Evolutionary conservation across 2,888 invertebrate genomes (phyloP).

Genomic region (Exocentrus adspersus): DNA sequence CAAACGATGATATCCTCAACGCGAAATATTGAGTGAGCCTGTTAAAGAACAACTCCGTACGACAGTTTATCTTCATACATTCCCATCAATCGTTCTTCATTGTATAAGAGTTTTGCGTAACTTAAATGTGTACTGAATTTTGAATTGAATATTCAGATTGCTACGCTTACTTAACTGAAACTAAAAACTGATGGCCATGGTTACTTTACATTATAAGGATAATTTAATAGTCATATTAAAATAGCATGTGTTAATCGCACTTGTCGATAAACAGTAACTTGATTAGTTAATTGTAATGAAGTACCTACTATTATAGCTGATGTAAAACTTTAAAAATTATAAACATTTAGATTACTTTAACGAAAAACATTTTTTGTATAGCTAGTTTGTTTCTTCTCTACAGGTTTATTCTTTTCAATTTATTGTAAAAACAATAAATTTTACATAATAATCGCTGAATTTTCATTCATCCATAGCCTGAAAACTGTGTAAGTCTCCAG

Average conservation of each 20-base stretch:
- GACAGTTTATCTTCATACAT: slow-evolving; percentile 18
- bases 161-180: slow-evolving; percentile 18
- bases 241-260: slow-evolving; percentile 15
- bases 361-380: slow-evolving; percentile 40
- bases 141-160: slow-evolving; percentile 10
- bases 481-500: too few relatives aligned
- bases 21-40: slow-evolving; percentile 18
- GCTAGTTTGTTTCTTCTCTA: slow-evolving; percentile 42
- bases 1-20: too few relatives aligned
- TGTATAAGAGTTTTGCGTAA: slow-evolving; percentile 6
- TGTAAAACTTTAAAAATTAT: slow-evolving; percentile 18
- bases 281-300: slow-evolving; percentile 19
- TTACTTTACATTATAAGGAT: slow-evolving; percentile 16
- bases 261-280: slow-evolving; percentile 10
- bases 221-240: slow-evolving; percentile 12
- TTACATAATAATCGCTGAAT: slow-evolving; percentile 35
- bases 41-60: slow-evolving; percentile 18
- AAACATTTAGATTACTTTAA: slow-evolving; percentile 25
- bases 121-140: slow-evolving; percentile 5
- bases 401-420: slow-evolving; percentile 36
- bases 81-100: slow-evolving; percentile 25
- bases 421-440: slow-evolving; percentile 44
- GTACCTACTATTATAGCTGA: slow-evolving; percentile 13
- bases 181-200: slow-evolving; percentile 17
- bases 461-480: slow-evolving; percentile 6